Percentiles rank a stretch among this genome's conserved stretches.
Conservation (phyloP, 2,888 invertebrate genomes). For the Morinoia aosen region DNA sequence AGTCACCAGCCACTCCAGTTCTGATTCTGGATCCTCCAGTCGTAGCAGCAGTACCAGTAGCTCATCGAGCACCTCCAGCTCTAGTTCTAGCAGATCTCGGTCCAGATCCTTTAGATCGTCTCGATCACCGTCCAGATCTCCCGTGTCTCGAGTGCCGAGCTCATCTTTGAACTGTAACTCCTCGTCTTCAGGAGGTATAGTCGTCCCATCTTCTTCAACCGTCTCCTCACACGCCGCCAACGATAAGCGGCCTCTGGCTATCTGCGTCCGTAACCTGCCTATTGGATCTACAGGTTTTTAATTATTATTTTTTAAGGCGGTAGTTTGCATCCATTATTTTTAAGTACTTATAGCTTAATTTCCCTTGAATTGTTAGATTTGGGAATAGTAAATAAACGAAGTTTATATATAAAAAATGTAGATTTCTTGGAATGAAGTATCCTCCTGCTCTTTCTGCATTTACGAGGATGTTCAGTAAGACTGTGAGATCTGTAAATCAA, state of each 20-base stretch:
- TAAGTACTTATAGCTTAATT: not conserved
- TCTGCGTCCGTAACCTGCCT: slow-evolving; percentile 91
- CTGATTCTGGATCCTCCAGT: slow-evolving; percentile 68
- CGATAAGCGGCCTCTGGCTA: slow-evolving; percentile 81
- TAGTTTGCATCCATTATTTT: not conserved
- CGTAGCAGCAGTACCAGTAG: slow-evolving; percentile 68
- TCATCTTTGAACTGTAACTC: slow-evolving; percentile 27
- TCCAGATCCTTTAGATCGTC: slow-evolving; percentile 55
- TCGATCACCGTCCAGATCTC: slow-evolving; percentile 63
- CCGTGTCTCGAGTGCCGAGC: slow-evolving; percentile 58
- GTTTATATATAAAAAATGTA: not conserved
- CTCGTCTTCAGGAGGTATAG: not conserved
- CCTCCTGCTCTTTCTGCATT: no score
- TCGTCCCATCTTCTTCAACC: slow-evolving; percentile 18
- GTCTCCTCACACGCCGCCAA: not conserved
- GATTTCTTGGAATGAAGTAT: no score
- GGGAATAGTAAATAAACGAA: not conserved
- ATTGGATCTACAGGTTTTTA: slow-evolving; percentile 79
- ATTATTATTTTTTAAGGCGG: slow-evolving; percentile 57
- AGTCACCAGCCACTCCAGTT: slow-evolving; percentile 18
- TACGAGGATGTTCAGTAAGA: no score
- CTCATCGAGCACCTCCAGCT: slow-evolving; percentile 61
- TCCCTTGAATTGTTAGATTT: not conserved
- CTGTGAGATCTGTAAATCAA: no score
- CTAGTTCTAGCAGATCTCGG: slow-evolving; percentile 57